Conservation (phyloP, 2,113 vertebrate species). For the Naja naja region DNA sequence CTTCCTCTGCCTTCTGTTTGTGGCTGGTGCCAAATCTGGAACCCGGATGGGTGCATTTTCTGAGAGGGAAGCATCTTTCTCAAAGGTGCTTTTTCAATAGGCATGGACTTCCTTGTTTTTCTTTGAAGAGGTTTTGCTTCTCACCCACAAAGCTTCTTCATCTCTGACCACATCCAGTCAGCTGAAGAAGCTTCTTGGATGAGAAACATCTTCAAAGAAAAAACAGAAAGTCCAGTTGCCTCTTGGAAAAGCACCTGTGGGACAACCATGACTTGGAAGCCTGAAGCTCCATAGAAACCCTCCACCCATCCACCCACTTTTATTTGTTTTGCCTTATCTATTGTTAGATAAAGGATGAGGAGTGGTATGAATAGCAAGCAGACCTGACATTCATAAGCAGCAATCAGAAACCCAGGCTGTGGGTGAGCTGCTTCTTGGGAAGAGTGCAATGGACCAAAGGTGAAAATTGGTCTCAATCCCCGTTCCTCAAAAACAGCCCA, state of each 20-base stretch:
- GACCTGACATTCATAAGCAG: neutral
- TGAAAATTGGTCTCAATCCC: neutral
- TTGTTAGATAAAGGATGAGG: neutral
- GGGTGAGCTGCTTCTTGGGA: neutral
- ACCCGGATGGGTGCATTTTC: neutral
- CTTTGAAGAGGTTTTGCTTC: neutral
- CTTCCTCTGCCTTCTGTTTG: neutral
- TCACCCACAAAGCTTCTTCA: neutral
- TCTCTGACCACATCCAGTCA: no score
- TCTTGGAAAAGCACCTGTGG: neutral
- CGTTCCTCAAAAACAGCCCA: neutral
- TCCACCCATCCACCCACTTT: neutral
- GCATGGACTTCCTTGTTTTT: neutral
- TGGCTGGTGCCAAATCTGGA: neutral
- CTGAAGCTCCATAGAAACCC: neutral
- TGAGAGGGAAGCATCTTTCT: neutral
- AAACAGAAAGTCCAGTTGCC: neutral
- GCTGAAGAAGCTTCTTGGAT: neutral
- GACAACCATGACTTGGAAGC: neutral
- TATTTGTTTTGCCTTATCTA: neutral
- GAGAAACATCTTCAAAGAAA: neutral
- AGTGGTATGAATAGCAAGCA: neutral
- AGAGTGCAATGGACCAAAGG: neutral
- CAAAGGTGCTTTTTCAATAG: neutral
- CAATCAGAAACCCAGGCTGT: neutral